Evolutionary conservation across 2,888 invertebrate genomes (phyloP).

Genomic region (Volucella inflata): DNA sequence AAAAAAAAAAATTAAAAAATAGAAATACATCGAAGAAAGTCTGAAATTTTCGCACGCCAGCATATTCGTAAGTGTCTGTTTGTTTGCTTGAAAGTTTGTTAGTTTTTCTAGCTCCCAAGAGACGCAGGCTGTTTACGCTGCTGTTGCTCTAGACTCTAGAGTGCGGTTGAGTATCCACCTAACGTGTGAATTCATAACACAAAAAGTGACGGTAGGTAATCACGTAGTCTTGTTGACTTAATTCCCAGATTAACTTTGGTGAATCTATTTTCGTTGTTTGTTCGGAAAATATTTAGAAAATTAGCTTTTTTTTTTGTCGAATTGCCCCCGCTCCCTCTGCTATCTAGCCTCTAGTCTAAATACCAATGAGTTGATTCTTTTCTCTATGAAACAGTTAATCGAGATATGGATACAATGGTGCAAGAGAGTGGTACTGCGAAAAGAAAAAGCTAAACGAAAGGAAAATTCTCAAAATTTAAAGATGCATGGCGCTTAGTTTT

Average conservation of each 20-base stretch:
- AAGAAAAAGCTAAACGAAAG: constrained; percentile 2
- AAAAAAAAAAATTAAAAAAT: background rate
- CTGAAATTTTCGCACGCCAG: constrained; percentile 63
- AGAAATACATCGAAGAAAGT: too few species aligned
- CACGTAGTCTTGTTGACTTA: constrained; percentile 69
- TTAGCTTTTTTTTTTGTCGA: constrained; percentile 25
- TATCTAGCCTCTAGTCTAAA: background rate
- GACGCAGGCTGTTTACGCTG: constrained; percentile 26
- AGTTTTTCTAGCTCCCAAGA: constrained; percentile 45
- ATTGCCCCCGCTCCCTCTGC: background rate
- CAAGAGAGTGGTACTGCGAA: constrained; percentile 50
- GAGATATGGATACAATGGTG: constrained; percentile 40
- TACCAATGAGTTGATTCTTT: background rate
- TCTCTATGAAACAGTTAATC: constrained; percentile 1
- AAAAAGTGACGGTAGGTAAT: constrained; percentile 50
- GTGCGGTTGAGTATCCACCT: constrained; percentile 1
- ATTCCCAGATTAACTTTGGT: constrained; percentile 73
- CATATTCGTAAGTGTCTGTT: constrained; percentile 47
- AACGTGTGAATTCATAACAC: constrained; percentile 14
- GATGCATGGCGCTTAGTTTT: constrained; percentile 73
- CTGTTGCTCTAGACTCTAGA: constrained; percentile 18
- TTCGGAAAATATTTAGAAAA: constrained; percentile 73
- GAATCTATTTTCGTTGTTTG: constrained; percentile 71
- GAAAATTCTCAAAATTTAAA: constrained; percentile 65
- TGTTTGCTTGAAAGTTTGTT: constrained; percentile 64